Evolutionary conservation across 2,113 vertebrate species (phyloP).

Genomic region (Istiophorus platypterus): DNA sequence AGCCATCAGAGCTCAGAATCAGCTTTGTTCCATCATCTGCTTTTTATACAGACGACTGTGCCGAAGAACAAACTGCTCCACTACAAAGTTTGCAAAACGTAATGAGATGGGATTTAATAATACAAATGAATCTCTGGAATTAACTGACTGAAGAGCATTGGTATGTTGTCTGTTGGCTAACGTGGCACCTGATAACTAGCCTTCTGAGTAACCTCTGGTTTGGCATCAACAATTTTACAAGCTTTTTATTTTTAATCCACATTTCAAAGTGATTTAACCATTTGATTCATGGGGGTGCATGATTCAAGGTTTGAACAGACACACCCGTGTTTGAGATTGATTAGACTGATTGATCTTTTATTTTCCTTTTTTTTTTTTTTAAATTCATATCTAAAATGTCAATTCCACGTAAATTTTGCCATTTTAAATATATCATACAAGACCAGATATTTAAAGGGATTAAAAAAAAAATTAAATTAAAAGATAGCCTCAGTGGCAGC

Average conservation of each 20-base stretch:
- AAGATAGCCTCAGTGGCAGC: background rate
- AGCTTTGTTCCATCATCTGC: background rate
- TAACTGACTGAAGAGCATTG: background rate
- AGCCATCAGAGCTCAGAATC: background rate
- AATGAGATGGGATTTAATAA: background rate
- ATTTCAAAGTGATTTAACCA: background rate
- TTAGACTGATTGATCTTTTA: background rate
- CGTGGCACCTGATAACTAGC: background rate
- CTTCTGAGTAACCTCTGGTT: background rate
- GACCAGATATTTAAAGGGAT: constrained; percentile 4
- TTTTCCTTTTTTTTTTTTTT: background rate
- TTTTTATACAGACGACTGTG: background rate
- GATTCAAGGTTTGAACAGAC: background rate
- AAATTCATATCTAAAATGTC: background rate
- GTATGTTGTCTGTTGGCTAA: background rate
- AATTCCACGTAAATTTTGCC: background rate
- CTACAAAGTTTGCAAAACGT: background rate
- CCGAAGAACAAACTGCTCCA: background rate
- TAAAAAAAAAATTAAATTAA: background rate
- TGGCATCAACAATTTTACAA: background rate
- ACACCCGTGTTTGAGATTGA: background rate
- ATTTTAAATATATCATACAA: background rate
- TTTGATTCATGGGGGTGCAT: background rate
- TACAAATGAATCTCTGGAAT: background rate
- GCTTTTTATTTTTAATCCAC: background rate